Evolutionary conservation across 2,888 invertebrate genomes (phyloP).

Genomic region (Aphrophora alni): DNA sequence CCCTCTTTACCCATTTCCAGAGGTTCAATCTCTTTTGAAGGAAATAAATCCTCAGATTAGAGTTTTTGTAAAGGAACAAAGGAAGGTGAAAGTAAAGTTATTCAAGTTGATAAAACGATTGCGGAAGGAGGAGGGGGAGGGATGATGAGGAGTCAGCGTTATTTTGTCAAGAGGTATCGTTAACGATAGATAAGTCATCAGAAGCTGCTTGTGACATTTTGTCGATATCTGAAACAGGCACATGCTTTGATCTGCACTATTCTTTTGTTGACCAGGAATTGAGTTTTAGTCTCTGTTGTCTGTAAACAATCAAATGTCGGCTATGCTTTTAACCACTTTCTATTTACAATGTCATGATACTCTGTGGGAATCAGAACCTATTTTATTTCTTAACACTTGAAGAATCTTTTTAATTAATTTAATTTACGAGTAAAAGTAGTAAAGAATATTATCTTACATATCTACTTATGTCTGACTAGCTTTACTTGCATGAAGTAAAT

Average conservation of each 20-base stretch:
- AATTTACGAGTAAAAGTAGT: too few species aligned
- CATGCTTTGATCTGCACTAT: neutral
- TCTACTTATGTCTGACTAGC: too few species aligned
- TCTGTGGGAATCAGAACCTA: too few species aligned
- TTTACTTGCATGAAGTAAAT: too few species aligned
- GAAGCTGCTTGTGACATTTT: neutral
- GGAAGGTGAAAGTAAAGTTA: neutral
- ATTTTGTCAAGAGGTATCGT: neutral
- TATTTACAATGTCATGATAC: neutral
- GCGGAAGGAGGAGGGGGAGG: neutral
- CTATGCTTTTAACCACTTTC: neutral
- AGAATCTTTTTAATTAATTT: too few species aligned
- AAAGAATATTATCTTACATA: too few species aligned
- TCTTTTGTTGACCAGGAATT: neutral
- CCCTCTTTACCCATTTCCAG: neutral
- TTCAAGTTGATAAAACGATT: constrained; percentile 6
- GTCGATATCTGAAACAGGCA: neutral
- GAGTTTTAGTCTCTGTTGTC: neutral
- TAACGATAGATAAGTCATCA: constrained; percentile 9
- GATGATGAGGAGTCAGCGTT: constrained; percentile 2
- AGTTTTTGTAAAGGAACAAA: neutral
- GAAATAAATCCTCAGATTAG: neutral
- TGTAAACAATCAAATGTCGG: neutral
- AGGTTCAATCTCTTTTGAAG: neutral
- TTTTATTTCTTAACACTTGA: too few species aligned